Evolutionary conservation across 2,888 invertebrate genomes (phyloP), one percentile per base, ranked within the genome.

Genomic region (Eledone cirrhosa): DNA sequence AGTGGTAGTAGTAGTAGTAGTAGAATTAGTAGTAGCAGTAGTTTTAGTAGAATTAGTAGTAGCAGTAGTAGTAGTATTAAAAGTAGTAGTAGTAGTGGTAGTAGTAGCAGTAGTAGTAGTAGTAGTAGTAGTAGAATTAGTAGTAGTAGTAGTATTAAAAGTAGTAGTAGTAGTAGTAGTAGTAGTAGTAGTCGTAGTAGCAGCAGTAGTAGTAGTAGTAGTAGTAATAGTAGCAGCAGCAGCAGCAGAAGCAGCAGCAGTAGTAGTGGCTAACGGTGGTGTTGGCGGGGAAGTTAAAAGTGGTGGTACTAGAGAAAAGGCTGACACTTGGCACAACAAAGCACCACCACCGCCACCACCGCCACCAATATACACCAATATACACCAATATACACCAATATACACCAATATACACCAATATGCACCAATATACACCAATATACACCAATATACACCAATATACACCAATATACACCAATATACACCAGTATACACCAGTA

Each of bases 131-230:
- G 65, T 65, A 78, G 65, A 67, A 79, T 63, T 63, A 65, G 77
- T 79, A 78, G 77, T 63, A 79, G 79, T 78, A 79, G 77, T 78
- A 79, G 63, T 0, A 79, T 59, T 78, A 78, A 48, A 78, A 79
- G 77, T 65, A 63, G 65, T 78, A 79, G 65, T 78, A 79, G 74
- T 78, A 77, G 74, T 78, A 77, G 74, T 78, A 77, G 74, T 78
- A 2, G 41, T 67, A 78, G 63, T 47, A 24, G 65, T 79, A 65
- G 77, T 79, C 59, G 65, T 78, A 47, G 65, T 65, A 78, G 65
- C 78, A 79, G 77, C 67, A 65, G 77, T 79, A 78, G 77, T 63
- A 79, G 79, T 78, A 79, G 77, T 78, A 79, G 63, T 0, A 79
- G 78, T 78, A 78, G 67, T 79, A 79, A 59, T 65, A 63, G 65